phyloP scores from a whole-genome alignment of 2,888 invertebrate species.

The Athalia cordata region DNA sequence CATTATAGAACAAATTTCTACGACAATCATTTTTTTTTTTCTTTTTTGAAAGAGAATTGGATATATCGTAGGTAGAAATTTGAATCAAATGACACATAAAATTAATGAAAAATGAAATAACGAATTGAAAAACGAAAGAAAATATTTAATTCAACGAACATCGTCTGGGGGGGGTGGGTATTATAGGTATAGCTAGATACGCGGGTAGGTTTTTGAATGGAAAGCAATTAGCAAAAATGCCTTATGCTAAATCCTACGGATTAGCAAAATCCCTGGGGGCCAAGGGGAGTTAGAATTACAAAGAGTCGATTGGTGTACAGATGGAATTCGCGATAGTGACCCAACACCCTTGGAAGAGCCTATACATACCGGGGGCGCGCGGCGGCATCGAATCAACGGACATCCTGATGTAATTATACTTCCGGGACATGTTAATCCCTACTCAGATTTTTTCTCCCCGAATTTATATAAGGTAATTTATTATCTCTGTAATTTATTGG shows the following conservation, averaged over 20 bases:
- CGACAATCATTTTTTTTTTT: too few relatives aligned
- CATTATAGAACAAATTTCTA: too few relatives aligned
- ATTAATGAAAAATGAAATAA: too few relatives aligned
- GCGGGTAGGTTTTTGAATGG: neutral
- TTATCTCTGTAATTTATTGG: neutral
- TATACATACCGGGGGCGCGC: constrained; percentile 10
- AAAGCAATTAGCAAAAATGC: constrained; percentile 43
- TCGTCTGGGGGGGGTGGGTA: too few relatives aligned
- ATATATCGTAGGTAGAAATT: too few relatives aligned
- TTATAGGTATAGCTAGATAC: neutral
- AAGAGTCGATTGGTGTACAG: constrained; percentile 20
- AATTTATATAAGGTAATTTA: neutral
- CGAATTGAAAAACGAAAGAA: too few relatives aligned
- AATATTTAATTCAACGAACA: too few relatives aligned
- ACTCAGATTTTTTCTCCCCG: constrained; percentile 20
- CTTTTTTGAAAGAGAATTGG: too few relatives aligned
- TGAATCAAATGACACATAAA: too few relatives aligned
- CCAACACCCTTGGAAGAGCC: neutral
- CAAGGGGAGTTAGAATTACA: constrained; percentile 34
- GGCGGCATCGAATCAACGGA: neutral
- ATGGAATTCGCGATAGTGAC: constrained; percentile 39
- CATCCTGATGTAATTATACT: constrained; percentile 38
- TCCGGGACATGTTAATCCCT: constrained; percentile 40
- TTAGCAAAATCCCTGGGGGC: constrained; percentile 34
- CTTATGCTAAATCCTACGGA: constrained; percentile 32